Conservation (phyloP, 2,113 vertebrate species). For the Hippocampus mohnikei region DNA sequence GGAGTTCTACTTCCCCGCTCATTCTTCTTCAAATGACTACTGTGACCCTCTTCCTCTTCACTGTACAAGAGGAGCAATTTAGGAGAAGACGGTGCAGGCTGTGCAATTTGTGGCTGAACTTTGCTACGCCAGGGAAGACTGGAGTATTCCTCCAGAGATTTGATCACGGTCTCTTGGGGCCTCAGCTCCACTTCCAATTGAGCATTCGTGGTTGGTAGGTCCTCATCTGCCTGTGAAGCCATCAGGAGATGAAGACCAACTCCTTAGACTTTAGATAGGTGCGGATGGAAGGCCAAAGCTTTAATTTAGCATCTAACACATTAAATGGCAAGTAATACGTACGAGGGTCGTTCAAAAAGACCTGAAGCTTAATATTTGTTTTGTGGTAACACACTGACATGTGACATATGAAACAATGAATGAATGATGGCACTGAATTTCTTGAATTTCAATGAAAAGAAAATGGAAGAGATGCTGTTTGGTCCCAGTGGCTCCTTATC, state of each 20-base stretch:
- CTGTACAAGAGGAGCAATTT: constrained; percentile 46
- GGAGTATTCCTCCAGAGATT: constrained; percentile 45
- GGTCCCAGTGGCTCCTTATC: no score
- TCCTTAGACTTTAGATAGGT: constrained; percentile 17
- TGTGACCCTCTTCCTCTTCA: constrained; percentile 26
- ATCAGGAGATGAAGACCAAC: constrained; percentile 58
- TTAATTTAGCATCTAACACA: constrained; percentile 43
- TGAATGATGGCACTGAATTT: no score
- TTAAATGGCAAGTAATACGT: background rate
- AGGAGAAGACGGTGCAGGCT: constrained; percentile 33
- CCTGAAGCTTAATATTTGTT: no score
- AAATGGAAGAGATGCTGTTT: no score
- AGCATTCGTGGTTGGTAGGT: constrained; percentile 57
- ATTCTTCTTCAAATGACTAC: constrained; percentile 25
- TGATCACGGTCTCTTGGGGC: constrained; percentile 52
- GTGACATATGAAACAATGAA: no score
- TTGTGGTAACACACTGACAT: no score
- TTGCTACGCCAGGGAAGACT: constrained; percentile 36
- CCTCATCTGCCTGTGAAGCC: constrained; percentile 58
- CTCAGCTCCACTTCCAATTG: constrained; percentile 58
- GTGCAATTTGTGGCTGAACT: constrained; percentile 41
- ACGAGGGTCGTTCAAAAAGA: no score
- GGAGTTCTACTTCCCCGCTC: constrained; percentile 9
- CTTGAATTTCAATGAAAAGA: no score
- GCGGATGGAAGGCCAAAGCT: constrained; percentile 7